Evolutionary conservation across 2,888 invertebrate genomes (phyloP), one percentile per base, ranked within the genome.

Genomic region (Drosophila anceps): DNA sequence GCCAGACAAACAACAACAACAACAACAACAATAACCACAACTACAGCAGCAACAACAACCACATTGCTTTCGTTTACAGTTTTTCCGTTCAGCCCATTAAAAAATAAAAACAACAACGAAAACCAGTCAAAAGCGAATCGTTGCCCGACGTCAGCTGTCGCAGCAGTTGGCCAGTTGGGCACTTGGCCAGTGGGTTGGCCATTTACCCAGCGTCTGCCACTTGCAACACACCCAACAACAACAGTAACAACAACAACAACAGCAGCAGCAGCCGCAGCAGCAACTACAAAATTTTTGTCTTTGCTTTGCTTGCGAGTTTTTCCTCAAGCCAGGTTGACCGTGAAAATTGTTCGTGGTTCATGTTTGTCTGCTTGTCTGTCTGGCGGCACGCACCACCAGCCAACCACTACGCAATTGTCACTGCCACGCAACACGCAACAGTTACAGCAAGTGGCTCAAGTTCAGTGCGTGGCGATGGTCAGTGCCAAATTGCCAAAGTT

Each of bases 381-480:
- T 60, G 62, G 55, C 29, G 31, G 51, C 75, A 80, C 77, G 81
- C 79, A 79, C 79, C 63, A 57, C 55, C 50, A 33, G 43, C 53
- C 53, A 65, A 48, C 33, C 64, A 63, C 62, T 62, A 77, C 78
- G 77, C 81, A 81, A 69, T 81, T 81, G 68, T 66, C 73, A 81
- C 77, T 74, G 79, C 61, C 81, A 76, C 54, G 59, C 75, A 51
- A 61, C 67, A 51, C 33, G 35, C 35, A 51, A 29, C 59, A 37
- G 48, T 39, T 41, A 7, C 46, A 58, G 18, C 20, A 59, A 69
- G 73, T 84, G 68, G 87, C 53, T 81, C 89, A 85, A 85, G 85
- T 85, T 85, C 87, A 89, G 80, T 76, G 89, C 77, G 77, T 79
- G 64, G 37, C 77, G 51, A 58, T 79, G 64, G 63, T 62, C 69